phyloP scores from a whole-genome alignment of 2,113 vertebrate species.

The Potamarius usumacintae region DNA sequence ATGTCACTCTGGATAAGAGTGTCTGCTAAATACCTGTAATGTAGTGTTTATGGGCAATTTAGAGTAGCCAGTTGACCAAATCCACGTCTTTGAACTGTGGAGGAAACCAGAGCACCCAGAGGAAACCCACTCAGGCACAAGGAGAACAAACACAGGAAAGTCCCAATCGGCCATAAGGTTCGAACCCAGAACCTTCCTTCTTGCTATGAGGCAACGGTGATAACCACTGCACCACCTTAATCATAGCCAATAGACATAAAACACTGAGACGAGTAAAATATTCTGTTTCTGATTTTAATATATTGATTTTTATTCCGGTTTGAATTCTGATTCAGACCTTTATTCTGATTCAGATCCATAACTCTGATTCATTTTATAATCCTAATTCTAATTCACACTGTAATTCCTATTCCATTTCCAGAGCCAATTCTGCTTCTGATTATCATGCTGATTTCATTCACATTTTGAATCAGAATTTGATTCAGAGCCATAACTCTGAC shows the following conservation, averaged over 20 bases:
- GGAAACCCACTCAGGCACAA: no score
- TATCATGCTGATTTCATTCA: not conserved
- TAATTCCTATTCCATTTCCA: not conserved
- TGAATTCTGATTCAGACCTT: not conserved
- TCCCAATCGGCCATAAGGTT: no score
- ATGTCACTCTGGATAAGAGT: no score
- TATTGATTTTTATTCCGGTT: no score
- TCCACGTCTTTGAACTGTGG: no score
- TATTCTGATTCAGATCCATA: not conserved
- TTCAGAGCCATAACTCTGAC: not conserved
- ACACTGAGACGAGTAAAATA: not conserved
- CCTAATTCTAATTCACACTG: not conserved
- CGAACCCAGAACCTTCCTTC: no score
- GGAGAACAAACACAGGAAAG: no score
- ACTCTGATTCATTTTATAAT: not conserved
- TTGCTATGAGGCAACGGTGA: no score
- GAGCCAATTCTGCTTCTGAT: not conserved
- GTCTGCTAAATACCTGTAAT: no score
- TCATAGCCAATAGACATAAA: not conserved
- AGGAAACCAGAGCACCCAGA: no score
- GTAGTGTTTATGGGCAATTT: no score
- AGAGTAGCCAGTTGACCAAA: no score
- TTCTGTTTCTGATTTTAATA: not conserved
- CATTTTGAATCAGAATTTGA: not conserved
- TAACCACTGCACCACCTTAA: not conserved